Percentiles rank a stretch among this genome's conserved stretches.
phyloP scores from a whole-genome alignment of 2,888 invertebrate species.

The Trypoxylon attenuatum region DNA sequence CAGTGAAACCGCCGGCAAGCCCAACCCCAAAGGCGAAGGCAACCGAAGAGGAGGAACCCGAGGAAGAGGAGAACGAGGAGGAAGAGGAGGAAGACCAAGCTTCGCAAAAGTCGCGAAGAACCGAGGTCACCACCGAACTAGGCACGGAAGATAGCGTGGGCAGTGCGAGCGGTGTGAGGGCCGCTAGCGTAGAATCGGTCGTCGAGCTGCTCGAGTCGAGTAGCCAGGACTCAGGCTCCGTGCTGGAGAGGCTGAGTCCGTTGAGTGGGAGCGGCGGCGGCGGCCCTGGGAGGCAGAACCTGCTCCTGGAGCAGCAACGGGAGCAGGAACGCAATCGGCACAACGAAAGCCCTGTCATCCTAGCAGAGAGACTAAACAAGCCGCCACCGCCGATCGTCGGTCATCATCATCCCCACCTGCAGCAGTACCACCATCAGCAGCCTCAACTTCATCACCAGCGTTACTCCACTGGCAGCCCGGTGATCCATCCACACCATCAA shows the following conservation, averaged over 20 bases:
- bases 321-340: constrained; percentile 72
- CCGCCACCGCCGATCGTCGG: constrained; percentile 63
- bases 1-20: constrained; percentile 34
- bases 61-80: constrained; percentile 12
- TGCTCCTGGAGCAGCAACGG: constrained; percentile 67
- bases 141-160: constrained; percentile 74
- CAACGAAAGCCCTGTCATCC: constrained; percentile 72
- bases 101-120: constrained; percentile 36
- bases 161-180: constrained; percentile 53
- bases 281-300: constrained; percentile 69
- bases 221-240: constrained; percentile 70
- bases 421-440: constrained; percentile 57
- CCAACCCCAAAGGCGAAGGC: constrained; percentile 36
- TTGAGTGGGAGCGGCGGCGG: constrained; percentile 66
- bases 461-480: constrained; percentile 37
- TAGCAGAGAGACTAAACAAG: constrained; percentile 71
- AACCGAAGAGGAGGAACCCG: constrained; percentile 12
- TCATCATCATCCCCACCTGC: constrained; percentile 58
- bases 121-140: constrained; percentile 62
- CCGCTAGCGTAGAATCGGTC: constrained; percentile 62
- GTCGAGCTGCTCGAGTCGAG: constrained; percentile 67
- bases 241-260: constrained; percentile 75
- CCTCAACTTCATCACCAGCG: constrained; percentile 47
- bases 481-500: constrained; percentile 19
- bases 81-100: constrained; percentile 16